Conservation (phyloP, 2,113 vertebrate genomes). For the Arothron firmamentum region DNA sequence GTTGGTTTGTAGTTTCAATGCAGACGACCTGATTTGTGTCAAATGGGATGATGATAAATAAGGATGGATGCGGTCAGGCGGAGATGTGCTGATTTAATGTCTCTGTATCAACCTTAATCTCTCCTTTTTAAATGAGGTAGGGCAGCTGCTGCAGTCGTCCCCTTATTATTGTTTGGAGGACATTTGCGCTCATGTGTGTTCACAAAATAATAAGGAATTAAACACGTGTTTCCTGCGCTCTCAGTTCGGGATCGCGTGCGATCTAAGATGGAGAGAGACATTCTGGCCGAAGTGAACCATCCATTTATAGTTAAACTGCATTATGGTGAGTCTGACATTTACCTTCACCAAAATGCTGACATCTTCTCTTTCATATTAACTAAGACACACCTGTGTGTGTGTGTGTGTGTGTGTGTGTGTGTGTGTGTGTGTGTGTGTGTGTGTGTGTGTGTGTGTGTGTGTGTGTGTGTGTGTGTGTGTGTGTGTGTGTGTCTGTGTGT, state of each 20-base stretch:
- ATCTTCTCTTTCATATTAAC: background rate
- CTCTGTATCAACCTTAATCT: slow-evolving; percentile 46
- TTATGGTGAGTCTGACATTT: slow-evolving; percentile 79
- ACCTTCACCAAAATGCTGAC: background rate
- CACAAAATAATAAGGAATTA: slow-evolving; percentile 38
- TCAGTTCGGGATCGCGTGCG: slow-evolving; percentile 90
- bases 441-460: background rate
- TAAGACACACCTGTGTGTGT: background rate
- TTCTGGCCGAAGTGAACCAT: slow-evolving; percentile 94
- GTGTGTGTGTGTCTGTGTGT: background rate
- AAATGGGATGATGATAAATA: slow-evolving; percentile 49
- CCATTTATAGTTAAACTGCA: slow-evolving; percentile 97
- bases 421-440: background rate
- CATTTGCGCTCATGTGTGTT: slow-evolving; percentile 9
- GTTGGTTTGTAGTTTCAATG: slow-evolving; percentile 56
- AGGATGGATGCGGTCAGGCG: slow-evolving; percentile 36
- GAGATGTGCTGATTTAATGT: slow-evolving; percentile 39
- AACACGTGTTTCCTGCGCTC: background rate
- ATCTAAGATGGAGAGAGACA: slow-evolving; percentile 97
- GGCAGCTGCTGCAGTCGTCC: slow-evolving; percentile 36
- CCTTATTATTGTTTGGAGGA: slow-evolving; percentile 4
- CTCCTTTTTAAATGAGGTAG: slow-evolving; percentile 49
- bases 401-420: background rate
- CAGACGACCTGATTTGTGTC: slow-evolving; percentile 39
- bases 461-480: background rate